These are phyloP conservation scores for Augochlorella aurata DNA, from an alignment of 2,888 invertebrate genomes.

Conservation along the genomic window DNA sequence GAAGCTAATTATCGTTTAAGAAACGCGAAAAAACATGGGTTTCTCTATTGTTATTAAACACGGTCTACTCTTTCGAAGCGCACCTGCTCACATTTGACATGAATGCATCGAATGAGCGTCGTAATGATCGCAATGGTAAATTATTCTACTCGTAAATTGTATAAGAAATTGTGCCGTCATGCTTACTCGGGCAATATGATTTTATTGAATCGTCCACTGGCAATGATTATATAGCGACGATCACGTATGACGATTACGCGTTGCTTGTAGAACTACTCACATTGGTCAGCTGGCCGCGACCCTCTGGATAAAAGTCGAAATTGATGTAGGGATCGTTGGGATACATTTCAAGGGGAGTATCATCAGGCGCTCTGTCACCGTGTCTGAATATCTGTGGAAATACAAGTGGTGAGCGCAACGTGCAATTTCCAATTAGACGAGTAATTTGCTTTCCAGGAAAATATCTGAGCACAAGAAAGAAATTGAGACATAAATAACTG, in stretches of 20 bases:
- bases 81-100: too few relatives aligned
- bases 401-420: neutral
- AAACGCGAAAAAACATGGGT: neutral
- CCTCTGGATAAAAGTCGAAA: conserved; percentile 85
- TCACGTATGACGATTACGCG: neutral
- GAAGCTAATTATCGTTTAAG: too few relatives aligned
- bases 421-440: neutral
- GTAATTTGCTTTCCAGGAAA: neutral
- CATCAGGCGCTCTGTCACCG: conserved; percentile 87
- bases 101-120: too few relatives aligned
- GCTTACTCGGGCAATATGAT: neutral
- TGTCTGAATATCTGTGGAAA: conserved; percentile 86
- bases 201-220: neutral
- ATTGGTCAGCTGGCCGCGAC: conserved; percentile 86
- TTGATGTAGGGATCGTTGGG: conserved; percentile 84
- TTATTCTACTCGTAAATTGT: neutral
- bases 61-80: too few relatives aligned
- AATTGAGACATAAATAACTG: conserved; percentile 3
- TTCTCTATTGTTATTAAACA: neutral
- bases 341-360: conserved; percentile 83
- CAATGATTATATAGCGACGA: neutral
- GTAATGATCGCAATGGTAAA: too few relatives aligned
- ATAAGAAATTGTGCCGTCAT: neutral
- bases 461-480: neutral
- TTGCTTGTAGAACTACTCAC: conserved; percentile 80